These are phyloP conservation scores for Ptychochromis oligacanthus DNA, from an alignment of 2,113 vertebrate species.

Conservation along the genomic window DNA sequence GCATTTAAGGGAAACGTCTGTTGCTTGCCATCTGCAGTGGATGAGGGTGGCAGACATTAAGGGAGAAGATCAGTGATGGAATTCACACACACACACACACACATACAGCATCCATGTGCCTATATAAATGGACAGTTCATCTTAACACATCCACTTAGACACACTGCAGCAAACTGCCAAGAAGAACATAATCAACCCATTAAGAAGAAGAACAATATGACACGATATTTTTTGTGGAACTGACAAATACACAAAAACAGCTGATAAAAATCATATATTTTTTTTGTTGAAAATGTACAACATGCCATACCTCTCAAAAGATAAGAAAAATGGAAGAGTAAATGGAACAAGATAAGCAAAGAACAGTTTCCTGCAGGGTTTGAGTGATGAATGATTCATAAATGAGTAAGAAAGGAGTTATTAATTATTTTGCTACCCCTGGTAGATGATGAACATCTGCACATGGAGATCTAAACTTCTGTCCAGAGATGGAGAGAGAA, in stretches of 20 bases:
- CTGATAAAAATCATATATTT: background rate
- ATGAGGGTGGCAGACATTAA: constrained; percentile 67
- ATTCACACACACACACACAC: constrained; percentile 32
- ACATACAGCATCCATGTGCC: constrained; percentile 17
- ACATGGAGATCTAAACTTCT: constrained; percentile 45
- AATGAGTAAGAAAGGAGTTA: constrained; percentile 52
- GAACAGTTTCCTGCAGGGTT: constrained; percentile 47
- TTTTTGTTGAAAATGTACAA: constrained; percentile 4
- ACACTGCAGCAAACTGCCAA: background rate
- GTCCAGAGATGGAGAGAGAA: constrained; percentile 38
- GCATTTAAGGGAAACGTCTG: constrained; percentile 75
- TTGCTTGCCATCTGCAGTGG: constrained; percentile 74
- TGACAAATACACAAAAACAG: constrained; percentile 17
- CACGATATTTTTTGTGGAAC: background rate
- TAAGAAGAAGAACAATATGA: background rate
- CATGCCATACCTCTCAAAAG: background rate
- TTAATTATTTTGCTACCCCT: constrained; percentile 71
- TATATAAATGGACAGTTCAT: background rate
- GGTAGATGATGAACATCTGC: constrained; percentile 59
- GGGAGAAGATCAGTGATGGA: constrained; percentile 55
- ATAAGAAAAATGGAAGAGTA: constrained; percentile 12
- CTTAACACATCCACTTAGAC: background rate
- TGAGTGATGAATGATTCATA: constrained; percentile 72
- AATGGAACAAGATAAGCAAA: constrained; percentile 35
- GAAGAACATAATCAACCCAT: background rate